Base-by-base conservation (phyloP, 2,113 vertebrate genomes). In the Kobus ellipsiprymnus region DNA sequence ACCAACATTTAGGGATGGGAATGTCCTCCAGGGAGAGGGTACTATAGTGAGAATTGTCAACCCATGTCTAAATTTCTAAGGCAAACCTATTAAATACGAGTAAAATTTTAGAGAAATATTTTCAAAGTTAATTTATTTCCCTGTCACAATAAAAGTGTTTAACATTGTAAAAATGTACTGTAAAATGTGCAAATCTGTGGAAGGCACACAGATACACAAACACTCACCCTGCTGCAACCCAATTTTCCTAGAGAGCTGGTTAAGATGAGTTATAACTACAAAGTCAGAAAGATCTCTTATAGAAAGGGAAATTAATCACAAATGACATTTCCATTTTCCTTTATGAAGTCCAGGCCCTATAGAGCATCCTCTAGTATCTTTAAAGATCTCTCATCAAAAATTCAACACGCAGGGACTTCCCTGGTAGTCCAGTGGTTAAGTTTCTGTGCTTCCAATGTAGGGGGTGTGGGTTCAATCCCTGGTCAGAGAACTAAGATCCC, bases 61-160 rank as follows among this genome's bases (percentile, higher is more conserved):
- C 21, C 40, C 59, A 80, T 21, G 48, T 44, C 55, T 91, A 78
- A 59, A 27, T 93, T 95, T 92, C 81, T 78, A 93, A 81, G 12
- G 57, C 84, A 94, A 89, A 90, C 48, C 54, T 93, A 67, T 81
- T 81, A 91, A 94, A 81, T 55, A 64, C 2, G 5, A 87, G 55
- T 97, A 77, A 96, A 93, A 78, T 33, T 14, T n/a, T 33, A 90
- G n/a, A 85, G 59, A 95, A 90, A 77, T 9, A 77, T 91, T 96
- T 87, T 80, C 29, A 85, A 93, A 62, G 67, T 71, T 2, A 83
- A 93, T 50, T 44, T 80, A 93, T 91, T 85, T 17, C 33, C 44
- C 54, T 94, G 29, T 78, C 54, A 92, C 90, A 93, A 91, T 62
- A 93, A 88, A 88, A 95, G 71, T 74, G 7, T 44, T 87, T 44